phyloP scores from a whole-genome alignment of 2,113 vertebrate species.

The Meriones unguiculatus region DNA sequence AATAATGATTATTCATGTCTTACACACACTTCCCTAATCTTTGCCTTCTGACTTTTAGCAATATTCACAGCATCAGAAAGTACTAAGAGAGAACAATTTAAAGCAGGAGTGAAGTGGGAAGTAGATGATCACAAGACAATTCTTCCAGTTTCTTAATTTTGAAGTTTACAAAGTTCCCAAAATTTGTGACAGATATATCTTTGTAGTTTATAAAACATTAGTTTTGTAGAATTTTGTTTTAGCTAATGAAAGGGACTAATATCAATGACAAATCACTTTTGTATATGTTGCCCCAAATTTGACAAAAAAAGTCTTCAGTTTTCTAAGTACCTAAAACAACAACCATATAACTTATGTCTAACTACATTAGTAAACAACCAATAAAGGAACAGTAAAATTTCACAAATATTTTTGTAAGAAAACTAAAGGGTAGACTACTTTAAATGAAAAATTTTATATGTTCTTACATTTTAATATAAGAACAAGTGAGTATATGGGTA shows the following conservation, averaged over 20 bases:
- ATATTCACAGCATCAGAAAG: not conserved
- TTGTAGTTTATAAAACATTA: not conserved
- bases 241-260: not conserved
- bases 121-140: not conserved
- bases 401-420: not conserved
- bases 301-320: not conserved
- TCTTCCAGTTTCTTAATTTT: not conserved
- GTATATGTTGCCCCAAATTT: not conserved
- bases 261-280: not conserved
- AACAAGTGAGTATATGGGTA: not conserved
- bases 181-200: not conserved
- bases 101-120: not conserved
- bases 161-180: rapidly evolving
- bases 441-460: not conserved
- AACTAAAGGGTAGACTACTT: not conserved
- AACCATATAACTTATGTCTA: not conserved
- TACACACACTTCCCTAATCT: not conserved
- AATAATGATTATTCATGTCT: not conserved
- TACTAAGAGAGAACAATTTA: not conserved
- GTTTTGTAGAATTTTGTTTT: not conserved
- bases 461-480: not conserved
- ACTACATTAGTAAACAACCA: not conserved
- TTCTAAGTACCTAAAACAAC: not conserved
- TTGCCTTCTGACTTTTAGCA: not conserved
- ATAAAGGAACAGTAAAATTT: not conserved